A percentile compares a stretch with the other conserved stretches of the same genome.
Evolutionary conservation across 2,888 invertebrate genomes (phyloP).

Genomic region (Ypsolopha scabrella): DNA sequence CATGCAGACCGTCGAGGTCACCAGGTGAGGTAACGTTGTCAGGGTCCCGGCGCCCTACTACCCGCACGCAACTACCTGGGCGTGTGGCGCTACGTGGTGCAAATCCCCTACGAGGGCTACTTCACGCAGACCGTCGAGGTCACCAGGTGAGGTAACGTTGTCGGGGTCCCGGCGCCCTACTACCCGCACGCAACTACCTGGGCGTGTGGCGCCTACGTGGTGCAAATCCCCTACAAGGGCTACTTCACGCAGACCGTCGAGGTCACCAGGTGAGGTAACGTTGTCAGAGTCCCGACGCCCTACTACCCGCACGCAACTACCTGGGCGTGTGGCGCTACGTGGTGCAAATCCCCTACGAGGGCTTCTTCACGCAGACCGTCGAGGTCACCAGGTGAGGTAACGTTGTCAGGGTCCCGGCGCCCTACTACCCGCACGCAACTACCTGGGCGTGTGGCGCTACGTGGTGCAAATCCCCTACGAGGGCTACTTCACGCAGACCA

Average conservation of each 20-base stretch:
- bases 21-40: constrained; percentile 71
- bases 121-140: constrained; percentile 88
- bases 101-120: constrained; percentile 89
- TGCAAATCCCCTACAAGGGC: constrained; percentile 94
- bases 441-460: constrained; percentile 93
- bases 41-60: constrained; percentile 91
- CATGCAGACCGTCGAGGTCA: constrained; percentile 86
- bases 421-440: constrained; percentile 92
- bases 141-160: constrained; percentile 73
- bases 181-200: constrained; percentile 87
- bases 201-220: constrained; percentile 96
- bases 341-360: constrained; percentile 94
- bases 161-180: constrained; percentile 87
- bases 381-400: constrained; percentile 90
- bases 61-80: constrained; percentile 91
- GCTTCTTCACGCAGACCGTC: constrained; percentile 94
- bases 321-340: constrained; percentile 97
- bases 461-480: constrained; percentile 96
- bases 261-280: constrained; percentile 87
- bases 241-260: constrained; percentile 96
- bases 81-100: constrained; percentile 94
- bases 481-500: constrained; percentile 94
- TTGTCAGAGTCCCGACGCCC: constrained; percentile 81
- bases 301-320: constrained; percentile 88
- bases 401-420: constrained; percentile 76